Conservation (phyloP, 2,888 invertebrate genomes). For the Cyrtodaria siliqua region DNA sequence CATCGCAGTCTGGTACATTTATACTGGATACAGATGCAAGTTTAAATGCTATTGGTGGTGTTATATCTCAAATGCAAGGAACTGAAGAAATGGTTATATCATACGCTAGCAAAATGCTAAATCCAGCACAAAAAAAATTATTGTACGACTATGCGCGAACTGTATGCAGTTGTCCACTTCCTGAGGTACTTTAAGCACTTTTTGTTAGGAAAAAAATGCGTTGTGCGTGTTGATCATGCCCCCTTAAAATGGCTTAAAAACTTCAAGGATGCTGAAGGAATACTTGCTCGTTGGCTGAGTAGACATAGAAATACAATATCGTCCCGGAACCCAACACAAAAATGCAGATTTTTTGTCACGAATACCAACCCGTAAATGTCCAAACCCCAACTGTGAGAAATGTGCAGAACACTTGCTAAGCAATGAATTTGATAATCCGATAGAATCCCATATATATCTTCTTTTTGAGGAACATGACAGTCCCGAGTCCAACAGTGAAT, state of each 20-base stretch:
- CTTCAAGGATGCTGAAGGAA: conserved; percentile 47
- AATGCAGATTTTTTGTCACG: too few relatives aligned
- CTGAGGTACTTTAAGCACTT: neutral
- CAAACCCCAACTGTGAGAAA: too few relatives aligned
- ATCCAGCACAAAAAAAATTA: too few relatives aligned
- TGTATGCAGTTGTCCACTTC: neutral
- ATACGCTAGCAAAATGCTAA: conserved; percentile 28
- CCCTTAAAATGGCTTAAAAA: conserved; percentile 46
- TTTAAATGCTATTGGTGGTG: conserved; percentile 13
- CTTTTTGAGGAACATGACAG: too few relatives aligned
- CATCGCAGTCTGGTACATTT: conserved; percentile 8
- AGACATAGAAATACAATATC: too few relatives aligned
- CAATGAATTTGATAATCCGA: too few relatives aligned
- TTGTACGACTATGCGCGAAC: neutral
- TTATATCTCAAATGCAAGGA: conserved; percentile 13
- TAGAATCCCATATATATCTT: too few relatives aligned
- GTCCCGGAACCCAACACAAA: too few relatives aligned
- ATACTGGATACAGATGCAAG: conserved; percentile 22
- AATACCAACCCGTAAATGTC: too few relatives aligned
- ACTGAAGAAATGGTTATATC: conserved; percentile 16
- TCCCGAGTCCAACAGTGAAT: too few relatives aligned
- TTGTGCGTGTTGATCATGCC: conserved; percentile 6
- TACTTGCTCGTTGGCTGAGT: conserved; percentile 7
- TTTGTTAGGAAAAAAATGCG: conserved; percentile 1
- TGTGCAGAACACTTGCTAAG: too few relatives aligned